Evolutionary conservation across 2,113 vertebrate species (phyloP).

Genomic region (Circaetus gallicus): DNA sequence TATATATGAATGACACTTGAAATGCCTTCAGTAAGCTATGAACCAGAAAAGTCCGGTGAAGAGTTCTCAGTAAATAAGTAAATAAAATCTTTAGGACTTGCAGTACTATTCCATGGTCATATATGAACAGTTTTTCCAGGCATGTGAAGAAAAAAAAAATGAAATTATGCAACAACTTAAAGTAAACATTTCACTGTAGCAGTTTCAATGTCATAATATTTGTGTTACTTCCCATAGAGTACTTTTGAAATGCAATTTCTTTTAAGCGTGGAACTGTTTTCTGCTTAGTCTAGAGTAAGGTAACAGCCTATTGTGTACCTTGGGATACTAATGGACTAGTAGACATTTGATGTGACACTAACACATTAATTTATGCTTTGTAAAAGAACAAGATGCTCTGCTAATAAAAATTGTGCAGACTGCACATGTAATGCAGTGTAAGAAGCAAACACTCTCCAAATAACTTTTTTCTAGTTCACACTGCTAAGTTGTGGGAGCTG

Average conservation of each 20-base stretch:
- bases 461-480: slow-evolving; percentile 31
- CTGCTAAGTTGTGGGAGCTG: neutral
- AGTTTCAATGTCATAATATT: neutral
- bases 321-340: neutral
- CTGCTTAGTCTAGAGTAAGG: neutral
- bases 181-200: neutral
- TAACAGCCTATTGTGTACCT: neutral
- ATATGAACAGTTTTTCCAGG: neutral
- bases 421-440: neutral
- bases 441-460: neutral
- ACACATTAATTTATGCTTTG: slow-evolving; percentile 43
- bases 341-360: neutral
- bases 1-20: neutral
- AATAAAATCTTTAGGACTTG: neutral
- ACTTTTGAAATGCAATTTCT: neutral
- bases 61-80: neutral
- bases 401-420: neutral
- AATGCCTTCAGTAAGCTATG: neutral
- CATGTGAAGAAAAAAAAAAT: neutral
- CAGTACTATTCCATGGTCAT: neutral
- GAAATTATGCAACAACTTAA: neutral
- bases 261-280: neutral
- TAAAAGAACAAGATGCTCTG: slow-evolving; percentile 19
- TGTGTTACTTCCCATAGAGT: neutral
- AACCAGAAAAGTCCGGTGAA: neutral